phyloP scores from a whole-genome alignment of 2,888 invertebrate species.

The Agapostemon virescens region DNA sequence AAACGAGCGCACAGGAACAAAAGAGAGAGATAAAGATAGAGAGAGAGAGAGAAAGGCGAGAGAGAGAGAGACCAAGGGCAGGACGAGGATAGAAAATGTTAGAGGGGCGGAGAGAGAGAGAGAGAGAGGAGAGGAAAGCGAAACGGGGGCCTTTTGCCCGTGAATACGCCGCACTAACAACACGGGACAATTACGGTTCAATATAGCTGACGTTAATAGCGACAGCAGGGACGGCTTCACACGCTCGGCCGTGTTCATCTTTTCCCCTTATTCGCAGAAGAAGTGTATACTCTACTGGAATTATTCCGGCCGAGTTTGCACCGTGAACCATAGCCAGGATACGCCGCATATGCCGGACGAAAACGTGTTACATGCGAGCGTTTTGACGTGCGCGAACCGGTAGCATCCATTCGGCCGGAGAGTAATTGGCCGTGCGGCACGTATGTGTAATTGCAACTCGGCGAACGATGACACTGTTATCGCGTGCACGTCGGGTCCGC shows the following conservation, averaged over 20 bases:
- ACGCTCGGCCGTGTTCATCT: constrained; percentile 49
- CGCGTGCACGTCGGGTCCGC: constrained; percentile 12
- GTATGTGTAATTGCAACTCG: constrained; percentile 6
- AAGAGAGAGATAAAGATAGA: constrained; percentile 30
- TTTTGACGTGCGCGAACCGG: not conserved
- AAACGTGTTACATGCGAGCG: constrained; percentile 19
- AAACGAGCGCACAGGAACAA: constrained; percentile 33
- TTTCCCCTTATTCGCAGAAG: not conserved
- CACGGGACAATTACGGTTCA: constrained; percentile 75
- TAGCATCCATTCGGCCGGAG: not conserved
- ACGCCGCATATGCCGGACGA: not conserved
- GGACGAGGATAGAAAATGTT: constrained; percentile 48
- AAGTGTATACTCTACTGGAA: not conserved
- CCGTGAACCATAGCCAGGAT: not conserved
- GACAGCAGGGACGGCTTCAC: constrained; percentile 66
- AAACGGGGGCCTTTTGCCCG: constrained; percentile 65
- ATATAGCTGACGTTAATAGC: constrained; percentile 72
- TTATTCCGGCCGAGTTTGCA: not conserved
- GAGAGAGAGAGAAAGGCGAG: constrained; percentile 19
- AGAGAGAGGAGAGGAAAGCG: constrained; percentile 47
- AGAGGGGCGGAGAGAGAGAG: constrained; percentile 49
- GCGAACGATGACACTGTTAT: constrained; percentile 20
- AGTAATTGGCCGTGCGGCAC: constrained; percentile 16
- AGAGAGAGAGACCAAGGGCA: not conserved
- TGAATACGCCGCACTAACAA: constrained; percentile 69